phyloP scores from a whole-genome alignment of 2,888 invertebrate species.

The Stegana nigrithorax region DNA sequence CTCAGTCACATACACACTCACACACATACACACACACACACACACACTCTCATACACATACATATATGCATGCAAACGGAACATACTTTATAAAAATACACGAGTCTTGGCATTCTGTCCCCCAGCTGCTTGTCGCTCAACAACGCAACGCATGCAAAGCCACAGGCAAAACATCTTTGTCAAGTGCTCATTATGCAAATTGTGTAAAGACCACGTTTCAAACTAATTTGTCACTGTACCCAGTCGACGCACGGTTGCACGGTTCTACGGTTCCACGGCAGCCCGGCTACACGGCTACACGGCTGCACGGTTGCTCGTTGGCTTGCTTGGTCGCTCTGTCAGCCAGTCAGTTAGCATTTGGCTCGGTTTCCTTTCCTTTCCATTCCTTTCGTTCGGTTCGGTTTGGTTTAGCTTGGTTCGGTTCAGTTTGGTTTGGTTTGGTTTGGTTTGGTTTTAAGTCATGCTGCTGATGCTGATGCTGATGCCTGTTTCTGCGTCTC shows the following conservation, averaged over 20 bases:
- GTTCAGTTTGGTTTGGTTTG: background rate
- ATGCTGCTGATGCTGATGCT: slow-evolving; percentile 22
- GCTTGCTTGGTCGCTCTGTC: background rate
- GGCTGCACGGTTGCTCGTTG: background rate
- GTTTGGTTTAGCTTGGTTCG: background rate
- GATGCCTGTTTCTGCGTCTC: slow-evolving; percentile 9
- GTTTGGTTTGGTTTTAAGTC: slow-evolving; percentile 15
- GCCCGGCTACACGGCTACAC: background rate
- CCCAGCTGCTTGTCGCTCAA: too few species aligned
- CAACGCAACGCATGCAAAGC: too few species aligned
- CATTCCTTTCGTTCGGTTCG: too few species aligned
- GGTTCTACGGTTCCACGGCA: background rate
- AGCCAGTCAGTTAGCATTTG: background rate
- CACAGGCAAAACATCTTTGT: slow-evolving; percentile 42
- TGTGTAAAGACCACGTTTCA: slow-evolving; percentile 46
- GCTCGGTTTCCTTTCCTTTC: background rate
- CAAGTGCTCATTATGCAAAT: slow-evolving; percentile 57
- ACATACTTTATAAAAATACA: too few species aligned
- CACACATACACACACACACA: too few species aligned
- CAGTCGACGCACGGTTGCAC: slow-evolving; percentile 43
- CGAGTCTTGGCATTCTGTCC: too few species aligned
- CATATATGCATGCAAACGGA: too few species aligned
- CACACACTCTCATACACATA: too few species aligned
- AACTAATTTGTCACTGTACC: slow-evolving; percentile 57
- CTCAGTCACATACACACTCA: too few species aligned